Conservation (phyloP, 2,113 vertebrate genomes). For the Podarcis muralis region DNA sequence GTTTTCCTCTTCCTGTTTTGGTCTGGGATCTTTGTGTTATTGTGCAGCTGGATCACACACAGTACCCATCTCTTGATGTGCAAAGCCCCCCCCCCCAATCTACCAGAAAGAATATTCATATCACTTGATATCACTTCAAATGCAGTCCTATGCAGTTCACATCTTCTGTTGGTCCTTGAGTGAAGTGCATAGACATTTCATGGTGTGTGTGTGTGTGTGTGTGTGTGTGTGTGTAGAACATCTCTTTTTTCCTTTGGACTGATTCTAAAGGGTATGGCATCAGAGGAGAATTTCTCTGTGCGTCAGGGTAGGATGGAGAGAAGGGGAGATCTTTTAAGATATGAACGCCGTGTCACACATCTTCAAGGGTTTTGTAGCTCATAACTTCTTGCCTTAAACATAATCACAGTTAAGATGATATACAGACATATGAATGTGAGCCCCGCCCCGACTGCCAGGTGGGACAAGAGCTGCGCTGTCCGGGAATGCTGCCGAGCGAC, state of each 20-base stretch:
- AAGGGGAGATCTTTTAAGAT: neutral
- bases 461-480: slow-evolving; percentile 35
- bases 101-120: neutral
- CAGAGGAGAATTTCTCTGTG: neutral
- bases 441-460: slow-evolving; percentile 47
- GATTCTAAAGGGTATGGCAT: neutral
- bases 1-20: neutral
- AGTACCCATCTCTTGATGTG: neutral
- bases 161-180: neutral
- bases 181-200: neutral
- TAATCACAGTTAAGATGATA: neutral
- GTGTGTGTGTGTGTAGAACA: too few relatives aligned
- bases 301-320: neutral
- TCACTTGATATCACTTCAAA: neutral
- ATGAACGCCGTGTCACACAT: neutral
- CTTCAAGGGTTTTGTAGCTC: neutral
- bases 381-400: neutral
- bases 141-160: neutral
- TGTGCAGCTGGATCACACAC: neutral
- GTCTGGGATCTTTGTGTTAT: neutral
- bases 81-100: neutral
- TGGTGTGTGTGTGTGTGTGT: neutral
- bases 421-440: slow-evolving; percentile 1
- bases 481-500: slow-evolving; percentile 34
- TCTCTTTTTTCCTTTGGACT: neutral